phyloP scores from a whole-genome alignment of 2,113 vertebrate species.

The Ivindomyrus marchei region DNA sequence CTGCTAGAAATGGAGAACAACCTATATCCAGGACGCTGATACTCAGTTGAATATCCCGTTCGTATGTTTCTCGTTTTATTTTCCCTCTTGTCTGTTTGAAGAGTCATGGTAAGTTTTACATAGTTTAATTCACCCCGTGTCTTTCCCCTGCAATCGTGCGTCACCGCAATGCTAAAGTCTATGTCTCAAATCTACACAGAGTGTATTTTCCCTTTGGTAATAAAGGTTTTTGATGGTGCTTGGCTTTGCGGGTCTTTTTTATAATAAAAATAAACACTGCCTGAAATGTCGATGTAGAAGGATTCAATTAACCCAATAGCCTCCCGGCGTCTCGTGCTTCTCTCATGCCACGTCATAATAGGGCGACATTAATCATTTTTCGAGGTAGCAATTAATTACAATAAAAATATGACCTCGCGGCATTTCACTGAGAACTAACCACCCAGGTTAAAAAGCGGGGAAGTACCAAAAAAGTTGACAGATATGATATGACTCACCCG shows the following conservation, averaged over 20 bases:
- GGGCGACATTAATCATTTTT: not conserved
- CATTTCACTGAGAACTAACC: conserved; percentile 11
- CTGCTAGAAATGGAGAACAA: not conserved
- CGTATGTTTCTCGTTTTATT: not conserved
- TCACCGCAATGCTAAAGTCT: not conserved
- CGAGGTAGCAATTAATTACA: not conserved
- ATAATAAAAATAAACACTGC: not conserved
- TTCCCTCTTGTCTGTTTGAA: not conserved
- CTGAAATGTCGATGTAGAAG: not conserved
- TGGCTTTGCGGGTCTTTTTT: not conserved
- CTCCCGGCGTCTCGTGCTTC: not conserved
- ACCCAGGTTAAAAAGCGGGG: conserved; percentile 10
- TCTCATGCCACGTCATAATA: not conserved
- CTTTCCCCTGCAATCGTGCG: not conserved
- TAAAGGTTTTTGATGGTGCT: not conserved
- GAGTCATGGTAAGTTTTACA: not conserved
- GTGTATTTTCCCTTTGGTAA: not conserved
- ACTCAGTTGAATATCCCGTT: not conserved
- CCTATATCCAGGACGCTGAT: not conserved
- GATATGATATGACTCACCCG: conserved; percentile 6
- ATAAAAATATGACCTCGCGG: not conserved
- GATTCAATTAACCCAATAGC: not conserved
- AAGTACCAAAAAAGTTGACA: conserved; percentile 8
- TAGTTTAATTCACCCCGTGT: not conserved
- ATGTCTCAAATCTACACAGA: not conserved